phyloP scores from a whole-genome alignment of 2,797 vertebrate species.

The Hapalemur alaotrensis region DNA sequence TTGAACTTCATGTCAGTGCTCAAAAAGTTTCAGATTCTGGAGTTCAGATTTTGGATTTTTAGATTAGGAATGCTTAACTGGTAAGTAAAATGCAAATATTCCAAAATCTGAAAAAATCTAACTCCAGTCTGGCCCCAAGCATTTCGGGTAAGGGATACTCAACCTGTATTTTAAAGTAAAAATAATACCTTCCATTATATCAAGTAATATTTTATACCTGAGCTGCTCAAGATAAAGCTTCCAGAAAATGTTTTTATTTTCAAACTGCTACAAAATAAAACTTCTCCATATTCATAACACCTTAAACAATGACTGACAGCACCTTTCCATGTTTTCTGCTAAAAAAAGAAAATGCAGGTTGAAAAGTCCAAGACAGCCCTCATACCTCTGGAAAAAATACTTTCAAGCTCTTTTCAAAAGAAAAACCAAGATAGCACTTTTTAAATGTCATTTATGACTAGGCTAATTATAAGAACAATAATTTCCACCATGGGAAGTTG shows the following conservation, averaged over 20 bases:
- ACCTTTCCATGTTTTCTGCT: not conserved
- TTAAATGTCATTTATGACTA: slow-evolving; percentile 50
- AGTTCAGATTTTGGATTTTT: not conserved
- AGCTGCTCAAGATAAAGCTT: slow-evolving; percentile 32
- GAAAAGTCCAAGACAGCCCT: slow-evolving; percentile 38
- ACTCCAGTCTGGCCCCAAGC: not conserved
- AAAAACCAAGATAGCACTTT: slow-evolving; percentile 50
- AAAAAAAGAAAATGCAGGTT: slow-evolving; percentile 30
- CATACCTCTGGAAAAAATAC: slow-evolving; percentile 17
- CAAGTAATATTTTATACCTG: not conserved
- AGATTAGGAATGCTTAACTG: not conserved
- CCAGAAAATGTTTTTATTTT: slow-evolving; percentile 15
- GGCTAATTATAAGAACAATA: slow-evolving; percentile 55
- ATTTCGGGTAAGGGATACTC: not conserved
- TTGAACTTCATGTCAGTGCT: not conserved
- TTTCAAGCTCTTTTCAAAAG: slow-evolving; percentile 54
- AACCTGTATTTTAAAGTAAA: not conserved
- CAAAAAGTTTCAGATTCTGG: not conserved
- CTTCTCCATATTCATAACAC: not conserved
- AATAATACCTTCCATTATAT: not conserved
- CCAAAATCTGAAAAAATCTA: not conserved
- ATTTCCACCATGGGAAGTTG: slow-evolving; percentile 57
- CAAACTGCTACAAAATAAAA: slow-evolving; percentile 26
- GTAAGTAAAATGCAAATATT: not conserved
- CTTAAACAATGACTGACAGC: not conserved